Evolutionary conservation across 2,113 vertebrate genomes (phyloP).

Genomic region (Ovibos moschatus): DNA sequence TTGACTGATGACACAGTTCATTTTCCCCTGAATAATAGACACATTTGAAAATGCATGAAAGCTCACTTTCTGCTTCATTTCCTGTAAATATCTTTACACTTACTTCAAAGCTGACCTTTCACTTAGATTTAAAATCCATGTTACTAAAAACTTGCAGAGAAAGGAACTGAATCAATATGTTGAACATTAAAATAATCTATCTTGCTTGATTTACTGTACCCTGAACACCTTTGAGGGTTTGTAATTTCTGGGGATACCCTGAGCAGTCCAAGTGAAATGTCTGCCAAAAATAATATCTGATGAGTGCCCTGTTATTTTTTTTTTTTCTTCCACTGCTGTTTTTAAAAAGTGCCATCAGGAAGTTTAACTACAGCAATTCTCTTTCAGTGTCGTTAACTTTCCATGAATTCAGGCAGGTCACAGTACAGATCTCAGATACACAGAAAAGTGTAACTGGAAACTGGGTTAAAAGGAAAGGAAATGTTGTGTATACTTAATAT

Average conservation of each 20-base stretch:
- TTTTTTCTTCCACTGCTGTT: slow-evolving; percentile 13
- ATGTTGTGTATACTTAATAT: background rate
- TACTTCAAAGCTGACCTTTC: slow-evolving; percentile 79
- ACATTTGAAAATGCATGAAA: slow-evolving; percentile 74
- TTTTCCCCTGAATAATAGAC: slow-evolving; percentile 71
- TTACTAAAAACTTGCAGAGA: slow-evolving; percentile 61
- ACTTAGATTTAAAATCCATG: slow-evolving; percentile 69
- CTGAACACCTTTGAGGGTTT: slow-evolving; percentile 62
- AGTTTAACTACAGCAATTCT: slow-evolving; percentile 55
- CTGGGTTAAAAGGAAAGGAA: slow-evolving; percentile 45
- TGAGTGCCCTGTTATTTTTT: slow-evolving; percentile 56
- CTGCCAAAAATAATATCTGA: slow-evolving; percentile 49
- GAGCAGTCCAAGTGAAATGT: slow-evolving; percentile 50
- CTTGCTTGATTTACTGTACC: slow-evolving; percentile 57
- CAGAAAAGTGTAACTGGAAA: slow-evolving; percentile 42
- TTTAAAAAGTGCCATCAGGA: slow-evolving; percentile 43
- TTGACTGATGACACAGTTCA: slow-evolving; percentile 55
- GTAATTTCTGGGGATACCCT: slow-evolving; percentile 59
- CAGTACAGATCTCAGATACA: slow-evolving; percentile 41
- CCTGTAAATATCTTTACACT: slow-evolving; percentile 78
- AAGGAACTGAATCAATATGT: slow-evolving; percentile 64
- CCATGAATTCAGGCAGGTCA: slow-evolving; percentile 47
- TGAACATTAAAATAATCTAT: slow-evolving; percentile 64
- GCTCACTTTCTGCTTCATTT: slow-evolving; percentile 77
- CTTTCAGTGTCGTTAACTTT: slow-evolving; percentile 9